Evolutionary conservation across 2,888 invertebrate species (phyloP).

Genomic region (Heteropelma amictum): DNA sequence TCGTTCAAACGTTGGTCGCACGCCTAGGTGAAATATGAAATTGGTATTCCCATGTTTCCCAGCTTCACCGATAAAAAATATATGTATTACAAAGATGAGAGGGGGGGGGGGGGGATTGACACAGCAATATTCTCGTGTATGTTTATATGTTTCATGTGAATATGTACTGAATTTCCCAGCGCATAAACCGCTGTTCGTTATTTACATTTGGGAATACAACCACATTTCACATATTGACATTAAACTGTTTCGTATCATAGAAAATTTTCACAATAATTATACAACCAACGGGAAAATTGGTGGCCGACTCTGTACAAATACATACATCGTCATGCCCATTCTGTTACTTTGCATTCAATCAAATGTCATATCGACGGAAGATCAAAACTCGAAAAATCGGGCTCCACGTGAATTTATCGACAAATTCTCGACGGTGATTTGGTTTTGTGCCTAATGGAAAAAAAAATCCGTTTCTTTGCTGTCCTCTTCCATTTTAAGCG

Average conservation of each 20-base stretch:
- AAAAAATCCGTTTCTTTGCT: no score
- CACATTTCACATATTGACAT: slow-evolving; percentile 18
- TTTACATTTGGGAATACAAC: slow-evolving; percentile 41
- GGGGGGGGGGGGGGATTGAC: background rate
- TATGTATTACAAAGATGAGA: background rate
- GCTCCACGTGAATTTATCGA: background rate
- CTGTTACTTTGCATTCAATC: background rate
- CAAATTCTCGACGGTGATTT: no score
- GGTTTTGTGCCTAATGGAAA: no score
- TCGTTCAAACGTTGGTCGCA: slow-evolving; percentile 35
- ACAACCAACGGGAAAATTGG: slow-evolving; percentile 23
- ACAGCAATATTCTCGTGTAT: background rate
- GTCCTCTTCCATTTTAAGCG: no score
- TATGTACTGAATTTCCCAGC: slow-evolving; percentile 6
- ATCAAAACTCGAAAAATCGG: background rate
- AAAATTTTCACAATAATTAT: slow-evolving; percentile 15
- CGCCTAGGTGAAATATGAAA: slow-evolving; percentile 43
- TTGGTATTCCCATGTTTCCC: slow-evolving; percentile 47
- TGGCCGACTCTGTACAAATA: background rate
- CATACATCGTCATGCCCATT: background rate
- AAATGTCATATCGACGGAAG: slow-evolving; percentile 4
- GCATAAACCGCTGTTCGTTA: slow-evolving; percentile 15
- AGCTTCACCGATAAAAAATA: background rate
- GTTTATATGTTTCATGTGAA: slow-evolving; percentile 3
- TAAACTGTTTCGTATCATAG: slow-evolving; percentile 3